Base-by-base conservation (phyloP, 1,140 invertebrate genomes). In the Drosophila fuyamai region DNA sequence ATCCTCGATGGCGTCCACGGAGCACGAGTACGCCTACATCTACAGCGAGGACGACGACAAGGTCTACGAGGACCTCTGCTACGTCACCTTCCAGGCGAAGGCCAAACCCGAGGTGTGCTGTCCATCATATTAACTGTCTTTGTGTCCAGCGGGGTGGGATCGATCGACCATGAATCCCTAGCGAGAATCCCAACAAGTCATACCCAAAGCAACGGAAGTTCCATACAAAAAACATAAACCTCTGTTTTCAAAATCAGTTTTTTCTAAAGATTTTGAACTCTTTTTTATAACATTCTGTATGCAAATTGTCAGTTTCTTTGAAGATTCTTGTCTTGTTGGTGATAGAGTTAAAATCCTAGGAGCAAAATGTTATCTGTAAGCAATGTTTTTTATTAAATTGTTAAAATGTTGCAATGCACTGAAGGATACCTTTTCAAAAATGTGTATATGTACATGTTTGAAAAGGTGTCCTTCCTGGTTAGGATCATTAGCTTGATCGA, bases 61-160 rank as follows among this genome's bases (percentile, higher is more conserved):
- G 92, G 95, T 97, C 85, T 98, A 98, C 92, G 96, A 97, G 93
- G 96, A 97, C 93, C 94, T 97, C 54, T 97, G 96, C 94, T 97
- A 97, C 92, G 95, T 97, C 72, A 97, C 96, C 73, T 96, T 97
- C 92, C 94, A 95, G 62, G 93, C 95, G 38, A 93, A 93, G 60
- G 88, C 92, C 14, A 89, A 90, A 91, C 93, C 94, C 48, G 95
- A 96, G 95, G 95, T 92, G 90, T 86, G 88, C 91, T 55, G 63
- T 51, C 47, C 53, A 55, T 63, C 35, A 41, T 79, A 66, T 14
- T 57, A 68, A 71, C 38, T 36, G 14, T 50, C 36, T 57, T 36
- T 48, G 44, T 70, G 51, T 58, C 32, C 65, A 29, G 61, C 38
- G 32, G 65, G 65, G 46, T 68, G 65, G 59, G 18, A 32, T 27